Evolutionary conservation across 2,113 vertebrate species (phyloP), one percentile per base, ranked within the genome.

Genomic region (Stegostoma tigrinum): DNA sequence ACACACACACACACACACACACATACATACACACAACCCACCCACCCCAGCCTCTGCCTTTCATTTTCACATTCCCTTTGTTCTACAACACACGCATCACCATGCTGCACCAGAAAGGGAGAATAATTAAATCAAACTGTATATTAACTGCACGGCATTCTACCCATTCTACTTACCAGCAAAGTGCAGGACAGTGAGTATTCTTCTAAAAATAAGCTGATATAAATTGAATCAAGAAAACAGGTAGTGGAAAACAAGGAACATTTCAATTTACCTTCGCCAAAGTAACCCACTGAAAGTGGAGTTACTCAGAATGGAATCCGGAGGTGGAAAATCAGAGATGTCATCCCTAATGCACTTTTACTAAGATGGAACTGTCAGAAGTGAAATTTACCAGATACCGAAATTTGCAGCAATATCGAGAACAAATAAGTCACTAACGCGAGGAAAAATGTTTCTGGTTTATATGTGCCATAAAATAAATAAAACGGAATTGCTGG

Each of bases 21-120:
- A 17, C 27, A 21, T 48, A 21, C 86, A 52, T 48, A 90, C 48
- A 55, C 55, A 55, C 5, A 61, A 61, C 55, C 55, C 55, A 61
- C 55, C 55, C 55, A 61, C 94, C 68, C 94, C 42, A 95, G 68
- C 97, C 97, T 98, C 98, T 98, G 98, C 98, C 98, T 98, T 98
- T 98, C 98, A 98, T 98, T 98, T 97, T 98, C 97, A 98, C 97
- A 98, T 98, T 98, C 98, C 97, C 98, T 98, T 98, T 98, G 98
- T 98, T 98, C 98, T 72, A 52, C 72, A 52, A 95, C 94, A 52
- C 97, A 97, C 97, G 98, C 98, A 98, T 98, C 98, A 98, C 98
- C 98, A 98, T 98, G 98, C 97, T 98, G 97, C 97, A 98, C 97
- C 97, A 98, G 98, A 98, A 97, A 98, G 98, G 98, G 97, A 98